Conservation (phyloP, 1,140 invertebrate genomes). For the Drosophila burlai region DNA sequence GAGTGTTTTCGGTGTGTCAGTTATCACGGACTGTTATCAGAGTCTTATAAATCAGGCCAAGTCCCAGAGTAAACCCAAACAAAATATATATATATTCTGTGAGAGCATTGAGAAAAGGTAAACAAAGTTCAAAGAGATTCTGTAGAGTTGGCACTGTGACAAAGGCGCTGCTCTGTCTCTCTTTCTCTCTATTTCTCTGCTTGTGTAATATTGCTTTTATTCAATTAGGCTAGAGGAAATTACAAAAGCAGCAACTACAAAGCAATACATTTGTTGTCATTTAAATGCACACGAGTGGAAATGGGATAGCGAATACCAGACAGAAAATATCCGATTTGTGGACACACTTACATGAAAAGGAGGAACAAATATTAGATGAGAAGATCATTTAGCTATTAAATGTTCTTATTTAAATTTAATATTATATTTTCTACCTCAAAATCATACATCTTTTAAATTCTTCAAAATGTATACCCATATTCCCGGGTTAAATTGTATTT, state of each 20-base stretch:
- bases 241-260: conserved; percentile 46
- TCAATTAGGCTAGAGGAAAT: conserved; percentile 58
- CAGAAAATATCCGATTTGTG: neutral
- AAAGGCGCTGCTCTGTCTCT: conserved; percentile 11
- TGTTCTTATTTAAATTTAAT: neutral
- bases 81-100: neutral
- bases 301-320: neutral
- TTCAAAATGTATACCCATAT: neutral
- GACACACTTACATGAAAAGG: conserved; percentile 2
- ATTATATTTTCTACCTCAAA: too few species aligned
- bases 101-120: conserved; percentile 26
- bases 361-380: neutral
- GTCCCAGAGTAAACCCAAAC: conserved; percentile 17
- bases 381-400: neutral
- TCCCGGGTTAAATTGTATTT: neutral
- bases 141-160: conserved; percentile 49
- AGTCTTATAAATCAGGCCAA: conserved; percentile 33
- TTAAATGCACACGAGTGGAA: conserved; percentile 58
- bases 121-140: conserved; percentile 49
- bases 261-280: conserved; percentile 49
- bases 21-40: conserved; percentile 21
- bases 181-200: conserved; percentile 10
- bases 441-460: neutral
- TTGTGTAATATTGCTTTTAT: conserved; percentile 60
- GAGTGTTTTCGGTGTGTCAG: neutral